Evolutionary conservation across 2,113 vertebrate genomes (phyloP).

Genomic region (Tinamus guttatus): DNA sequence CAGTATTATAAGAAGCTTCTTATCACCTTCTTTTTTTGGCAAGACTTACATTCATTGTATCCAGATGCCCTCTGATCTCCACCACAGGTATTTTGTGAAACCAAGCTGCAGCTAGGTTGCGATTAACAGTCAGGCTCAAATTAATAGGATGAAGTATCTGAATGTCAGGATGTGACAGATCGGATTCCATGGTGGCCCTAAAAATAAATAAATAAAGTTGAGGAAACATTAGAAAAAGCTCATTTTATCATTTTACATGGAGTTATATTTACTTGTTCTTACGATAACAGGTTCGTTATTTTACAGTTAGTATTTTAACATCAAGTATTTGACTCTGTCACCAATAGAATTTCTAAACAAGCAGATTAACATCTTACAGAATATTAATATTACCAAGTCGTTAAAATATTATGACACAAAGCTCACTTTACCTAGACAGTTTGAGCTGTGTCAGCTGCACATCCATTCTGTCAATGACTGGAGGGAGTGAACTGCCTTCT

Average conservation of each 20-base stretch:
- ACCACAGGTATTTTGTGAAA: constrained; percentile 87
- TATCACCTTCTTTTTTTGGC: neutral
- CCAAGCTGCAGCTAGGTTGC: constrained; percentile 92
- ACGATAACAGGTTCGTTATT: neutral
- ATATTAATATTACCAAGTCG: neutral
- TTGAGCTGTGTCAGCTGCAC: constrained; percentile 91
- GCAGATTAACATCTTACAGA: neutral
- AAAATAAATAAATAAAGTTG: neutral
- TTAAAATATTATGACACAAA: neutral
- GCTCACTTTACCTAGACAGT: constrained; percentile 84
- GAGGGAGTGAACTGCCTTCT: constrained; percentile 81
- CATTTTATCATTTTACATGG: neutral
- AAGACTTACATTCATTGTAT: constrained; percentile 86
- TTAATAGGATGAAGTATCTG: constrained; percentile 93
- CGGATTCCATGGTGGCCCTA: constrained; percentile 79
- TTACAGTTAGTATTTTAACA: neutral
- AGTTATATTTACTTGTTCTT: neutral
- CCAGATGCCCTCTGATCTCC: constrained; percentile 87
- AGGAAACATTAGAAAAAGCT: neutral
- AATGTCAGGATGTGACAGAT: constrained; percentile 76
- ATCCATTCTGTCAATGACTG: constrained; percentile 90
- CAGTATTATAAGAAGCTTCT: neutral
- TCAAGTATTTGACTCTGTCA: neutral
- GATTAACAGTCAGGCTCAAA: constrained; percentile 85
- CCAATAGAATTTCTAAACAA: neutral